Conservation (phyloP, 1,140 invertebrate species). For the Lutraria rhynchaena region DNA sequence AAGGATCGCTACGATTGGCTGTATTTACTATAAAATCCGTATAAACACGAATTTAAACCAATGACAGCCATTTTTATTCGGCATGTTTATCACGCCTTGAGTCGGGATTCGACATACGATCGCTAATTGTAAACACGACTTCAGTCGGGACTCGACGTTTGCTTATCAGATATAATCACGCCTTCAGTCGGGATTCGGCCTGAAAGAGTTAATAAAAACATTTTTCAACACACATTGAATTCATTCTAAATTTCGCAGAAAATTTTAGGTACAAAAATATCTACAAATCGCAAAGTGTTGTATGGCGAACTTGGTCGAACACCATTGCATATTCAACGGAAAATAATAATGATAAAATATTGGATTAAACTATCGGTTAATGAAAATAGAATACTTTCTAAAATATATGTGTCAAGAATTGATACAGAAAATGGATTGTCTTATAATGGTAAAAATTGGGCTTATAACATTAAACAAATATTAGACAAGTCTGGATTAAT, state of each 20-base stretch:
- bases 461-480: conserved; percentile 18
- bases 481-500: conserved; percentile 10
- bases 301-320: background rate
- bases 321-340: background rate
- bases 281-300: background rate
- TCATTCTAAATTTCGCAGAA: conserved; percentile 14
- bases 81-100: too few species aligned
- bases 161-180: too few species aligned
- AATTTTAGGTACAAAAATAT: background rate
- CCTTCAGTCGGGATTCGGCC: too few species aligned
- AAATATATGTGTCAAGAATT: conserved; percentile 14
- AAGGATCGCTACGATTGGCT: too few species aligned
- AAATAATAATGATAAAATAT: conserved; percentile 11
- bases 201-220: too few species aligned
- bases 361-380: background rate
- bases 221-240: too few species aligned
- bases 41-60: too few species aligned
- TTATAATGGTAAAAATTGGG: conserved; percentile 15
- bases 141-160: too few species aligned
- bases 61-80: too few species aligned
- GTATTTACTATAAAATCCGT: too few species aligned
- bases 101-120: too few species aligned
- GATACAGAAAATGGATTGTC: conserved; percentile 5
- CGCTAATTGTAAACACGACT: too few species aligned
- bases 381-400: background rate